These are phyloP conservation scores for Holacanthus passer DNA, from an alignment of 2,113 vertebrate genomes.

Conservation along the genomic window DNA sequence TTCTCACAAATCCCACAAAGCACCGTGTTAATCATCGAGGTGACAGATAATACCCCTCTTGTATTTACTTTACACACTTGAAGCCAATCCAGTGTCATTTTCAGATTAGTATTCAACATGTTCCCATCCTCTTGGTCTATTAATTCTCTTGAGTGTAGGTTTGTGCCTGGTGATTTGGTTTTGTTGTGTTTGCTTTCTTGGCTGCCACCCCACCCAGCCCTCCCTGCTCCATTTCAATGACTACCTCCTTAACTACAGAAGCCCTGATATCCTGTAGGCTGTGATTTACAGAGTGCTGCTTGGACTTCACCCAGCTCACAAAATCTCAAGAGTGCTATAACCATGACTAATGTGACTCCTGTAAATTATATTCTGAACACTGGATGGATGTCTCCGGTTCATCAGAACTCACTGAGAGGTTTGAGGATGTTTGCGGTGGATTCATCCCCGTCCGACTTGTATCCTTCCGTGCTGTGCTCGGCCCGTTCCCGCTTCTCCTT, in stretches of 20 bases:
- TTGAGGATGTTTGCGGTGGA: constrained; percentile 89
- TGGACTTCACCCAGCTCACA: constrained; percentile 21
- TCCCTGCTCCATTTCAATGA: constrained; percentile 7
- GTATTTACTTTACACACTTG: constrained; percentile 60
- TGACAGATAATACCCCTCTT: constrained; percentile 39
- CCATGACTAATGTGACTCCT: background rate
- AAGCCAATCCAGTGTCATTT: constrained; percentile 61
- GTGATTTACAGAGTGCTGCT: constrained; percentile 20
- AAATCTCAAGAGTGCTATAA: background rate
- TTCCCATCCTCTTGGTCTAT: constrained; percentile 23
- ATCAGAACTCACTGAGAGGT: constrained; percentile 92
- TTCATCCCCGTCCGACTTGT: constrained; percentile 93
- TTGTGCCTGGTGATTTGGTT: background rate
- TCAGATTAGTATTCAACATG: constrained; percentile 64
- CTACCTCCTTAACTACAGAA: constrained; percentile 29
- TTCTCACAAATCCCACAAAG: constrained; percentile 45
- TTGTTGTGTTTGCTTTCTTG: background rate
- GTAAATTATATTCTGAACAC: background rate
- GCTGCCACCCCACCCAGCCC: constrained; percentile 9
- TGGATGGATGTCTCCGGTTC: no score
- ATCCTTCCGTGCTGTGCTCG: constrained; percentile 87
- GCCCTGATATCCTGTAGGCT: constrained; percentile 38
- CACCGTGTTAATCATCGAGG: constrained; percentile 27
- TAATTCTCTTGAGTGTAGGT: constrained; percentile 22
- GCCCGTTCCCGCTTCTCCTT: constrained; percentile 91